Evolutionary conservation across 2,888 invertebrate species (phyloP).

Genomic region (Drosophila falleni): DNA sequence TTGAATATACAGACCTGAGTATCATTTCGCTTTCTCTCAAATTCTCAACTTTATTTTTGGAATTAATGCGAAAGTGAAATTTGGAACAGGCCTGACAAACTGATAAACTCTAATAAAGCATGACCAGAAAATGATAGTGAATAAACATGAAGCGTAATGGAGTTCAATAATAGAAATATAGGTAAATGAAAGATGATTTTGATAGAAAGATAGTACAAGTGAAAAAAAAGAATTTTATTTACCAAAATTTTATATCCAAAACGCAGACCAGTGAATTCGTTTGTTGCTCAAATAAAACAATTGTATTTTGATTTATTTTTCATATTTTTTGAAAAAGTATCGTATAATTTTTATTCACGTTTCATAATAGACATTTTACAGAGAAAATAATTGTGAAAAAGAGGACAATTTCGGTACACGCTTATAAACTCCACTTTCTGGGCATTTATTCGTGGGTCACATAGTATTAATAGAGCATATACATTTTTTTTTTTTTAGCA

Average conservation of each 20-base stretch:
- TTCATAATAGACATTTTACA: constrained; percentile 59
- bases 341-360: constrained; percentile 64
- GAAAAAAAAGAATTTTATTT: constrained; percentile 47
- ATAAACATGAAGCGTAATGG: constrained; percentile 60
- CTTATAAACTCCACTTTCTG: constrained; percentile 83
- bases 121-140: constrained; percentile 83
- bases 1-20: neutral
- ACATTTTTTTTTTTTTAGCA: constrained; percentile 4
- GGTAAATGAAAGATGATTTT: constrained; percentile 38
- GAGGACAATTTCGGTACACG: constrained; percentile 53
- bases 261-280: constrained; percentile 38
- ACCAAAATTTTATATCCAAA: constrained; percentile 61
- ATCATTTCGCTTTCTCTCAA: neutral
- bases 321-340: constrained; percentile 60
- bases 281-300: constrained; percentile 58
- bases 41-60: neutral
- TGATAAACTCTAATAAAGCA: constrained; percentile 19
- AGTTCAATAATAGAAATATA: constrained; percentile 25
- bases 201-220: constrained; percentile 24
- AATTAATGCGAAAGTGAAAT: neutral
- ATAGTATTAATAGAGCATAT: constrained; percentile 37
- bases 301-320: constrained; percentile 42
- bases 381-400: constrained; percentile 25
- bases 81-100: neutral
- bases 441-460: constrained; percentile 55